Base-by-base conservation (phyloP, 2,797 vertebrate genomes). In the Discoglossus pictus region DNA sequence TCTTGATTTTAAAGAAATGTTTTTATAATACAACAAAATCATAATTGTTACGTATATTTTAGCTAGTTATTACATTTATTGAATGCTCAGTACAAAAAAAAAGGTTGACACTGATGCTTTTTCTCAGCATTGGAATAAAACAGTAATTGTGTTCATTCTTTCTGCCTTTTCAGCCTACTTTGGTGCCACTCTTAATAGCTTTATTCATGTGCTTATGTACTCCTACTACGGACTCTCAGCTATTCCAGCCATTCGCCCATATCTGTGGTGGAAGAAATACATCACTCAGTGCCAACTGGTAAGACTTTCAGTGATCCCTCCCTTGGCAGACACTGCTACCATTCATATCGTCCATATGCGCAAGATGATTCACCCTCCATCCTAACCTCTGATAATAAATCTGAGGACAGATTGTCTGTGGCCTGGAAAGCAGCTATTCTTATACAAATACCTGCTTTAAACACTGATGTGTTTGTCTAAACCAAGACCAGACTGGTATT, bases 181-280 rank as follows among this genome's bases (percentile, higher is more conserved):
- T 20, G 97, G 97, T 46, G 90, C 96, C 75, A 86, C 88, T 2
- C 81, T 99, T 11, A 99, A 99, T 88, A 96, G 95, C 86, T 98
- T 98, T 76, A 93, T 99, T 78, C 97, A 99, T 0, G 90, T 98
- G 9, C 88, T 98, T 75, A 99, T 99, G 97, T 99, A 99, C 78
- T 97, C 95, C 1, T 99, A 99, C 81, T 99, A 99, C 0, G 93
- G 93, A 16, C 84, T 99, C 74, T 97, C 97, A 0, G 90, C 94
- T 17, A 63, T 99, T 68, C 97, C 97, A 12, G 90, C 92, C 74
- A 83, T 98, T 73, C 89, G 94, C 35, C 97, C 96, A 0, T 99
- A 96, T 83, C 93, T 99, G 51, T 99, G 97, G 97, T 99, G 97
- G 97, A 99, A 99, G 87, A 99, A 91, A 77, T 99, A 99, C 81